Percentiles rank a stretch among this genome's conserved stretches.
These are phyloP conservation scores for Prochilodus magdalenae DNA, from an alignment of 2,113 vertebrate species.

Conservation along the genomic window DNA sequence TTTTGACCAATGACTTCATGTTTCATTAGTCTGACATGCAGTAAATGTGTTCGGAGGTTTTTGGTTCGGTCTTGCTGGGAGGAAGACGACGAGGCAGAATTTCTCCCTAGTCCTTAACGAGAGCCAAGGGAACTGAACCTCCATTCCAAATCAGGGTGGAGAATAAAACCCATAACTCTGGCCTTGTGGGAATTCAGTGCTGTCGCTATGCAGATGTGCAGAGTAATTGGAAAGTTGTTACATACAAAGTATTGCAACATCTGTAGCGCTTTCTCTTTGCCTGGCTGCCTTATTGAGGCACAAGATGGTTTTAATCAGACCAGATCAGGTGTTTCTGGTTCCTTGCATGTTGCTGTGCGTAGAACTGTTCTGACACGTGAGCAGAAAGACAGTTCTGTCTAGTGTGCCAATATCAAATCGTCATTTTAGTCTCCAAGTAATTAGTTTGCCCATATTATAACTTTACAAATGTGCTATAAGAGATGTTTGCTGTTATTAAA, in stretches of 20 bases:
- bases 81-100: background rate
- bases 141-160: constrained; percentile 25
- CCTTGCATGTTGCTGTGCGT: too few relatives aligned
- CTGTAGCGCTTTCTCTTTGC: background rate
- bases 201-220: background rate
- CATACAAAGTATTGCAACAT: too few relatives aligned
- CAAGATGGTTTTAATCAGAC: background rate
- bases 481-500: too few relatives aligned
- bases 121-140: constrained; percentile 13
- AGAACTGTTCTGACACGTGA: background rate
- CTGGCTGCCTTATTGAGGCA: background rate
- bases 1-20: constrained; percentile 38
- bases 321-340: background rate
- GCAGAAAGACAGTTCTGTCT: background rate
- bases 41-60: background rate
- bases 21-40: constrained; percentile 21
- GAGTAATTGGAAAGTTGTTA: background rate
- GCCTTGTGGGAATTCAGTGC: background rate
- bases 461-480: too few relatives aligned
- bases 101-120: constrained; percentile 3
- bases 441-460: too few relatives aligned
- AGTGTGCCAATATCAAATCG: background rate
- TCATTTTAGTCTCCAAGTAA: background rate
- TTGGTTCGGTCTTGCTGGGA: background rate
- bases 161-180: background rate